phyloP scores from a whole-genome alignment of 1,140 invertebrate genomes.

The Drosophila setifemur region DNA sequence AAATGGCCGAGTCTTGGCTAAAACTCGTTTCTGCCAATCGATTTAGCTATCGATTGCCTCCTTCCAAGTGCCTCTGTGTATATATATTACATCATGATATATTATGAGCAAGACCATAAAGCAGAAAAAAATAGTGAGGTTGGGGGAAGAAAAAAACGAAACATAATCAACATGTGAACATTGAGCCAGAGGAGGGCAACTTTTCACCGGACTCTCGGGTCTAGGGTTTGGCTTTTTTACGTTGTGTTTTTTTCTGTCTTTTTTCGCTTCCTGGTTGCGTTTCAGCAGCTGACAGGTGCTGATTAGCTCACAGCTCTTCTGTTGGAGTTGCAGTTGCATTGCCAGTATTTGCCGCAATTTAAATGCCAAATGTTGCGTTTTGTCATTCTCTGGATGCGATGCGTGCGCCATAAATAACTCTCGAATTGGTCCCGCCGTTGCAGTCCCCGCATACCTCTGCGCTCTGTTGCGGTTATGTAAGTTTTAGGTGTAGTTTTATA shows the following conservation, averaged over 20 bases:
- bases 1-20: not conserved
- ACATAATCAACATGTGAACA: conserved; percentile 60
- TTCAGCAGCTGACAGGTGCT: conserved; percentile 67
- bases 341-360: conserved; percentile 25
- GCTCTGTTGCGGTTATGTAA: conserved; percentile 14
- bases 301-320: conserved; percentile 48
- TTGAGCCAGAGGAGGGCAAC: conserved; percentile 27
- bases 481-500: not conserved
- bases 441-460: not conserved
- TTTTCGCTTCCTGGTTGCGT: conserved; percentile 66
- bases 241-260: not conserved
- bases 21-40: conserved; percentile 39
- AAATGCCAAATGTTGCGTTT: conserved; percentile 31
- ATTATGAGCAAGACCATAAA: conserved; percentile 36
- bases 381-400: conserved; percentile 46
- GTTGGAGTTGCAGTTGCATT: conserved; percentile 11
- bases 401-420: conserved; percentile 62
- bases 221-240: conserved; percentile 19
- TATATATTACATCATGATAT: conserved; percentile 52
- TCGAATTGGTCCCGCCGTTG: not conserved
- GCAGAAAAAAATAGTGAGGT: conserved; percentile 17
- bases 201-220: not conserved
- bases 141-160: conserved; percentile 8
- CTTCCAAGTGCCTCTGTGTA: conserved; percentile 8
- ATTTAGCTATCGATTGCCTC: conserved; percentile 35